Base-by-base conservation (phyloP, 2,888 invertebrate genomes). In the Cephus pygmeus region DNA sequence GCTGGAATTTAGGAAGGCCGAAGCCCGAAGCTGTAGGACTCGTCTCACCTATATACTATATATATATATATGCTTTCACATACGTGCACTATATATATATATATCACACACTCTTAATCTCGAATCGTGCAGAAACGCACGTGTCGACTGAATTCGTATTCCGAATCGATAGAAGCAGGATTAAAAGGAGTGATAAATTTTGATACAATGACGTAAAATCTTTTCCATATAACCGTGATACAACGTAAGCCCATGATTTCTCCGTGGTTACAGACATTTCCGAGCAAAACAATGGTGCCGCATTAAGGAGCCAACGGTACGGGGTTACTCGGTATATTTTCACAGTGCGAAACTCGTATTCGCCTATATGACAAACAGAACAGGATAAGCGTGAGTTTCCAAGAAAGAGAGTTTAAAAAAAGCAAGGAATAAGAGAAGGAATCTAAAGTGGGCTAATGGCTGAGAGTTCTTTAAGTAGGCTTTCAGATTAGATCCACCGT, bases 361-460 rank as follows among this genome's bases (percentile, higher is more conserved):
- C 56, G 56, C 56, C 23, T 9, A 23, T 23, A 56, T 9, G 23
- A 56, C 56, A 9, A 56, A 56, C 56, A 1, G 23, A 9, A 23
- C 23, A 23, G 23, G 15, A 56, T 6, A 56, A 56, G 23, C 56
- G 56, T 56, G 56, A 56, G 56, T 56, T 56, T 56, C 56, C 56
- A 56, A 56, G 71, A 71, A 15, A 71, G 71, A 33, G 15, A 11
- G 31, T 69, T 33, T 12, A 1, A 71, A 31, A 71, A 71, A 71
- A 31, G 71, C 31, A 31, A 23, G 34, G 12, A 71, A 71, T 23
- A 31, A 71, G 71, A 71, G 31, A 12, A 71, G 12, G 71, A 31
- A 23, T 23, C 73, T 76, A 80, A 87, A 84, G 85, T 87, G 83
- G 86, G 85, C 85, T 85, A 86, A 86, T 87, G 84, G 82, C 80